Evolutionary conservation across 2,113 vertebrate genomes (phyloP), one percentile per base, ranked within the genome.

Genomic region (Myiagra hebetior): DNA sequence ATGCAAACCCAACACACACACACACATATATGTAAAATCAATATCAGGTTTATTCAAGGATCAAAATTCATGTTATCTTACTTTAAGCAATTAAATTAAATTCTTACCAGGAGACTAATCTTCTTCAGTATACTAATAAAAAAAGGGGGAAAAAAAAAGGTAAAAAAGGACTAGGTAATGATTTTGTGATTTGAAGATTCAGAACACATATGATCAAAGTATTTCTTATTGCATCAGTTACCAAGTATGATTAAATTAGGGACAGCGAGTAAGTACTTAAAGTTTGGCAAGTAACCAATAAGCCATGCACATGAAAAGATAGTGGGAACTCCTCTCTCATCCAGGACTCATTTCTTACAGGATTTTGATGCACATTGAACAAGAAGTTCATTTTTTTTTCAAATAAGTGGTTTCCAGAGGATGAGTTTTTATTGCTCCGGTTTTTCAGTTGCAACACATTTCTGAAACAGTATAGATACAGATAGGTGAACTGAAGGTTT

Each of bases 111-210:
- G 4, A 75, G 7, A 20, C 1, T 31, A 70, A 67, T 62, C 7
- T 5, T 67, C 13, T 31, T 65, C 7, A 57, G 9, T 26, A 55
- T 7, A 30, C 7, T 33, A 42, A 56, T 31, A 31, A 55, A 86
- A 76, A 50, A 8, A 7, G 4, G 21, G 20, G 7, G 6, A 17
- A 2, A 15, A 20, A 19, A 35, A 15, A 20, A 19, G 31, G 7
- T 0, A 12, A 27, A 74, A 62, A 37, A 63, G 0, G 6, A 68
- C 55, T 24, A 53, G 2, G 3, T 42, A 72, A 50, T 33, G 1
- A 53, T 67, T 76, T 63, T 14, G 8, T 21, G 3, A 41, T 68
- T 35, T 78, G n/a, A 75, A 76, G 39, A 39, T 52, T 52, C 12
- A 44, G 4, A 50, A 64, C 13, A 64, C 6, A 31, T 31, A 37